A percentile compares a stretch with the other conserved stretches of the same genome.
These are phyloP conservation scores for Lepisosteus oculatus DNA, from an alignment of 2,113 vertebrate genomes.

Conservation along the genomic window DNA sequence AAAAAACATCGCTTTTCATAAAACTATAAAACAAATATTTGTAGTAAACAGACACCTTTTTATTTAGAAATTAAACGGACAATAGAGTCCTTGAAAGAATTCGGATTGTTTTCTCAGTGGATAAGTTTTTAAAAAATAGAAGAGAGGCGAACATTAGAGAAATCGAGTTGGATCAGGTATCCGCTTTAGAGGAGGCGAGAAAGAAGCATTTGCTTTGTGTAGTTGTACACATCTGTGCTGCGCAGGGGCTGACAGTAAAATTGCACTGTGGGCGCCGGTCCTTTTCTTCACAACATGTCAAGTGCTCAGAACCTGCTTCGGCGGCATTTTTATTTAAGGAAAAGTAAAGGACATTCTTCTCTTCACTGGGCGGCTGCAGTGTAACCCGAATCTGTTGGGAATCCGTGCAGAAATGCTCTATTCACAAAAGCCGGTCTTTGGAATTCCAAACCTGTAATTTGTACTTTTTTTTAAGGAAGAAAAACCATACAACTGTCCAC, in stretches of 20 bases:
- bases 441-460: constrained; percentile 49
- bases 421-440: constrained; percentile 42
- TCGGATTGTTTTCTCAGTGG: too few species aligned
- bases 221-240: background rate
- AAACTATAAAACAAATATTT: too few species aligned
- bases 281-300: constrained; percentile 12
- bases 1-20: too few species aligned
- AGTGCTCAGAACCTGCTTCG: constrained; percentile 3
- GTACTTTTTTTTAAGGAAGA: constrained; percentile 3
- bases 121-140: background rate
- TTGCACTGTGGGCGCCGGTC: constrained; percentile 13
- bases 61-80: too few species aligned
- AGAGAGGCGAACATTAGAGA: background rate
- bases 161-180: constrained; percentile 5
- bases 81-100: too few species aligned
- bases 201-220: background rate
- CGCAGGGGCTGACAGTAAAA: constrained; percentile 16
- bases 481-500: background rate
- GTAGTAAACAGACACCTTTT: too few species aligned
- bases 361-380: constrained; percentile 29
- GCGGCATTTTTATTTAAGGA: constrained; percentile 6
- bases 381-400: constrained; percentile 42
- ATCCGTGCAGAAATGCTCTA: constrained; percentile 48
- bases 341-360: constrained; percentile 8
- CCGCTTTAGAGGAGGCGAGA: background rate